Evolutionary conservation across 1,140 invertebrate species (phyloP).

Genomic region (Campoletis sonorensis): DNA sequence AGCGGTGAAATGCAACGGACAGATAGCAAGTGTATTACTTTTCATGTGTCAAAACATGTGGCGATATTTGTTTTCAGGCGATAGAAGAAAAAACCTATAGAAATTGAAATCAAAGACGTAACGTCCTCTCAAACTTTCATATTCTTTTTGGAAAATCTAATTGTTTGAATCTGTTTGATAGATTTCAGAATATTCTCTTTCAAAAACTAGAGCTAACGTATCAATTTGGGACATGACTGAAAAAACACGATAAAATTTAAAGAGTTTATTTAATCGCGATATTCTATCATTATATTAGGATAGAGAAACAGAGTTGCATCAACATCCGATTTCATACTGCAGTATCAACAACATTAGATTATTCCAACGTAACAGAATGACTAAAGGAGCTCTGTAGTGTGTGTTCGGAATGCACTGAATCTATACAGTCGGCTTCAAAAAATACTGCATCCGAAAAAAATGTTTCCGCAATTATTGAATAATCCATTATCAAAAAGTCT

Average conservation of each 20-base stretch:
- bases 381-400: background rate
- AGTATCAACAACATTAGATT: background rate
- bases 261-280: background rate
- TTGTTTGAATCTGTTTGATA: background rate
- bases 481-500: too few species aligned
- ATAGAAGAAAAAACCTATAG: too few species aligned
- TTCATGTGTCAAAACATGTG: background rate
- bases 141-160: background rate
- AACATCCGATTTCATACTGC: slow-evolving; percentile 8
- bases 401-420: background rate
- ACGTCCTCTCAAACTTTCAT: background rate
- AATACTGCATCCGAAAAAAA: too few species aligned
- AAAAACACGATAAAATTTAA: background rate
- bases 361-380: background rate
- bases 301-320: background rate
- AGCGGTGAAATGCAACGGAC: background rate
- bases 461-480: too few species aligned
- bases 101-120: too few species aligned
- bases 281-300: background rate
- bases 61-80: background rate
- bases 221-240: background rate
- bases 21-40: background rate
- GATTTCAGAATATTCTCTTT: too few species aligned
- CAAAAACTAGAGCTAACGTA: too few species aligned
- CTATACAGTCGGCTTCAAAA: background rate